Conservation (phyloP, 2,888 invertebrate species). For the Phorcus lineatus region DNA sequence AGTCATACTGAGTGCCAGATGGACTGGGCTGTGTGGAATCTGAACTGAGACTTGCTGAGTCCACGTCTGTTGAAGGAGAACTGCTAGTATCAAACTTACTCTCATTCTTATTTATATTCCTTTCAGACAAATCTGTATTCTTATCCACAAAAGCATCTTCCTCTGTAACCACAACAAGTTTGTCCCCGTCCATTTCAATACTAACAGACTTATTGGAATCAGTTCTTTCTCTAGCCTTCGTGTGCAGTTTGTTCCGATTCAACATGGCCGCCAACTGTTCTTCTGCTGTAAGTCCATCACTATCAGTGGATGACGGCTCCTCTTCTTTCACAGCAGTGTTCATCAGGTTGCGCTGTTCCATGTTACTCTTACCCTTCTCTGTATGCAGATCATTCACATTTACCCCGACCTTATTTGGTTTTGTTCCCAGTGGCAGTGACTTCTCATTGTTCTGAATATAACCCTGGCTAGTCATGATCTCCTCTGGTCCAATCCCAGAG, state of each 20-base stretch:
- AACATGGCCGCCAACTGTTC: slow-evolving; percentile 63
- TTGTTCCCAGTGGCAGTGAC: slow-evolving; percentile 40
- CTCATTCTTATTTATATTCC: slow-evolving; percentile 57
- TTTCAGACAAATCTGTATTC: slow-evolving; percentile 37
- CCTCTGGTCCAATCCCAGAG: slow-evolving; percentile 57
- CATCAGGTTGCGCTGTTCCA: slow-evolving; percentile 48
- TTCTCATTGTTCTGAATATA: slow-evolving; percentile 66
- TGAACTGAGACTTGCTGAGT: slow-evolving; percentile 59
- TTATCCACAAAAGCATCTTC: slow-evolving; percentile 34
- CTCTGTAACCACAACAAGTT: slow-evolving; percentile 72
- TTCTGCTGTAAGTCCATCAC: slow-evolving; percentile 65
- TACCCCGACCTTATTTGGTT: slow-evolving; percentile 55
- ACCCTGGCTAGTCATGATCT: slow-evolving; percentile 21
- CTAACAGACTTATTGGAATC: slow-evolving; percentile 67
- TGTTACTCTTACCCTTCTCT: slow-evolving; percentile 49
- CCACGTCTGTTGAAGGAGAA: slow-evolving; percentile 60
- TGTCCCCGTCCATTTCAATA: slow-evolving; percentile 76
- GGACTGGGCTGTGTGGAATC: slow-evolving; percentile 65
- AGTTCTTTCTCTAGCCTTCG: slow-evolving; percentile 52
- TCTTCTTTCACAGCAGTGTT: slow-evolving; percentile 40
- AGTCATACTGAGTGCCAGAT: slow-evolving; percentile 48
- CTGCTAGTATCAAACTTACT: slow-evolving; percentile 61
- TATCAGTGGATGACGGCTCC: slow-evolving; percentile 47
- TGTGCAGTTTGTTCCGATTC: slow-evolving; percentile 61
- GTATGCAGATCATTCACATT: slow-evolving; percentile 66